Conservation (phyloP, 2,888 invertebrate genomes). For the Nymphalis polychloros region DNA sequence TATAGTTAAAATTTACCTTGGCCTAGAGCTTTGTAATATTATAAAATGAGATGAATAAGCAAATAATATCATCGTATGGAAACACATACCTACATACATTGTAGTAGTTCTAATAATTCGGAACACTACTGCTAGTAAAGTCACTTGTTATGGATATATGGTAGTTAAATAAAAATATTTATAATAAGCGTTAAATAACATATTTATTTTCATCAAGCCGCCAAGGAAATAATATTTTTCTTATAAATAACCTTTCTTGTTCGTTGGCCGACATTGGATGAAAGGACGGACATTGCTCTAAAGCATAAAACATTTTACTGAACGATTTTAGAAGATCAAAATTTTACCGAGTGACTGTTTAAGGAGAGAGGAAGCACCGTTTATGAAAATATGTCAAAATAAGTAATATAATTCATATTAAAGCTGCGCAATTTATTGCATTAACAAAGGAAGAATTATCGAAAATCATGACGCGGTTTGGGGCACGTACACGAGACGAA, state of each 20-base stretch:
- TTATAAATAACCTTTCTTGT: constrained; percentile 26
- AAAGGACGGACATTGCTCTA: constrained; percentile 73
- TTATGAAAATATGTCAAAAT: not conserved
- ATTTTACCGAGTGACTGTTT: not conserved
- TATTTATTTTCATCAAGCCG: no score
- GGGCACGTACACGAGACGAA: constrained; percentile 39
- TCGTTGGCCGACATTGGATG: constrained; percentile 51
- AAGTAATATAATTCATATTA: constrained; percentile 2
- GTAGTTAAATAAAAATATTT: no score
- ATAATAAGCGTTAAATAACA: no score
- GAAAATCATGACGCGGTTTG: constrained; percentile 29
- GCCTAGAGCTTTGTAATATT: constrained; percentile 35
- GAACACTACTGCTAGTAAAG: not conserved
- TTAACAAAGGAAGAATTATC: constrained; percentile 40
- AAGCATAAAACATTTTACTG: constrained; percentile 24
- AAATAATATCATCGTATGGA: not conserved
- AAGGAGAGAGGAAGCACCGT: not conserved
- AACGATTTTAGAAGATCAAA: constrained; percentile 9
- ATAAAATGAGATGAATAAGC: constrained; percentile 26
- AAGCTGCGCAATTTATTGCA: constrained; percentile 48
- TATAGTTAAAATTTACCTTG: constrained; percentile 30
- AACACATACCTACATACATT: not conserved
- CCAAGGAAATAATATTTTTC: not conserved
- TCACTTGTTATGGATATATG: not conserved
- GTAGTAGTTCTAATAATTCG: not conserved